phyloP scores from a whole-genome alignment of 1,140 invertebrate species.

The Antheraea pernyi region DNA sequence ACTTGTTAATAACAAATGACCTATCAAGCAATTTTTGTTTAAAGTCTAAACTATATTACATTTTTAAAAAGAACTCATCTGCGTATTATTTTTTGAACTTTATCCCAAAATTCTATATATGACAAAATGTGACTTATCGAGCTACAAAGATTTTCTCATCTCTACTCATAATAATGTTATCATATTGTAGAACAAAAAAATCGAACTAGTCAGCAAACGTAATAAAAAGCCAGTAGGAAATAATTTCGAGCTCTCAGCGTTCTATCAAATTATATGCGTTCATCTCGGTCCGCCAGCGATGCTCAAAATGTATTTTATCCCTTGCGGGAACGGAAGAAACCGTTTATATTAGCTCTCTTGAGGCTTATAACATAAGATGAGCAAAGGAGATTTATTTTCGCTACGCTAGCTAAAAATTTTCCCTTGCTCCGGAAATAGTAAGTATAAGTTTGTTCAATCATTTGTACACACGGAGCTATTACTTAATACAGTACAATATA shows the following conservation, averaged over 20 bases:
- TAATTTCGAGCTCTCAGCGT: background rate
- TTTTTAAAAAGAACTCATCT: too few relatives aligned
- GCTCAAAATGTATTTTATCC: conserved; percentile 1
- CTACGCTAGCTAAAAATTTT: background rate
- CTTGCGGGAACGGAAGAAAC: background rate
- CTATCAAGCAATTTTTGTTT: too few relatives aligned
- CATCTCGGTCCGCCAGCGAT: background rate
- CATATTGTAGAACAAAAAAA: background rate
- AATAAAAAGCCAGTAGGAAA: background rate
- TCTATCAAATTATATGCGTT: conserved; percentile 3
- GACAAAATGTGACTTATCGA: too few relatives aligned
- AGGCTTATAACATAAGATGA: conserved; percentile 1
- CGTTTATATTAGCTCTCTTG: conserved; percentile 2
- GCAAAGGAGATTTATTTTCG: background rate
- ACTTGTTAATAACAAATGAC: too few relatives aligned
- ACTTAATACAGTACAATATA: too few relatives aligned
- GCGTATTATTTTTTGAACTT: too few relatives aligned
- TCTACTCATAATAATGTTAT: background rate
- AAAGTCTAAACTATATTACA: too few relatives aligned
- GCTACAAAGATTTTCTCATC: too few relatives aligned
- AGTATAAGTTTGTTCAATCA: too few relatives aligned
- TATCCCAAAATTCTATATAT: too few relatives aligned
- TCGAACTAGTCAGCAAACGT: background rate
- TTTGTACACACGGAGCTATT: too few relatives aligned
- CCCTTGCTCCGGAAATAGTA: background rate